phyloP scores from a whole-genome alignment of 2,888 invertebrate species.

The Chymomyza caudatula region DNA sequence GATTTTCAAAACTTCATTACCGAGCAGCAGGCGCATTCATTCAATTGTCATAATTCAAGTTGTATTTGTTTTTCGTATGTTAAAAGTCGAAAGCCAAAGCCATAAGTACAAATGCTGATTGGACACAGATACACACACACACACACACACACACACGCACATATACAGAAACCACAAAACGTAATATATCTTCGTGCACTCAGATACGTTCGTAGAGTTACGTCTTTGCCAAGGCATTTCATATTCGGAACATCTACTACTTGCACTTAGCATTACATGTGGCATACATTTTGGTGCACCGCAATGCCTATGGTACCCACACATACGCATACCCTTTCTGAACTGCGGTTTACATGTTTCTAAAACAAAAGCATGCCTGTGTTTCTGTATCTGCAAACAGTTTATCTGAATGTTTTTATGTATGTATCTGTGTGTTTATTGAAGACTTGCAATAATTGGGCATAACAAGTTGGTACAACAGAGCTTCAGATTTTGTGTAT shows the following conservation, averaged over 20 bases:
- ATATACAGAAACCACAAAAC: constrained; percentile 30
- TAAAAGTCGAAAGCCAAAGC: constrained; percentile 46
- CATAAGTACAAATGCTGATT: constrained; percentile 63
- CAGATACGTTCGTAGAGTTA: constrained; percentile 1
- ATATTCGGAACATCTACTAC: background rate
- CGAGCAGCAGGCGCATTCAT: constrained; percentile 19
- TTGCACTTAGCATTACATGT: constrained; percentile 47
- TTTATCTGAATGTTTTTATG: constrained; percentile 21
- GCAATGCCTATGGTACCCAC: constrained; percentile 35
- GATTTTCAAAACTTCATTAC: constrained; percentile 47
- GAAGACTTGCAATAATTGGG: constrained; percentile 43
- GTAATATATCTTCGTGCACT: constrained; percentile 55
- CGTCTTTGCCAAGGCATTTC: constrained; percentile 3
- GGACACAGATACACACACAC: constrained; percentile 12
- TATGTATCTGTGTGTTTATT: constrained; percentile 8
- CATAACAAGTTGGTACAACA: constrained; percentile 10
- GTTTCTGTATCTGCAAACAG: background rate
- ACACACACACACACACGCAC: background rate
- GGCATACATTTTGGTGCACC: constrained; percentile 54
- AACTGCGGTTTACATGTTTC: constrained; percentile 22
- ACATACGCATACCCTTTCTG: background rate
- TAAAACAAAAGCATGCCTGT: constrained; percentile 34
- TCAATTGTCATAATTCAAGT: constrained; percentile 56
- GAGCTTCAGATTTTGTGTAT: background rate
- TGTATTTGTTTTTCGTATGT: constrained; percentile 16